Percentiles rank a stretch among this genome's conserved stretches.
Conservation (phyloP, 2,797 vertebrate species). For the Gymnocypris eckloni region DNA sequence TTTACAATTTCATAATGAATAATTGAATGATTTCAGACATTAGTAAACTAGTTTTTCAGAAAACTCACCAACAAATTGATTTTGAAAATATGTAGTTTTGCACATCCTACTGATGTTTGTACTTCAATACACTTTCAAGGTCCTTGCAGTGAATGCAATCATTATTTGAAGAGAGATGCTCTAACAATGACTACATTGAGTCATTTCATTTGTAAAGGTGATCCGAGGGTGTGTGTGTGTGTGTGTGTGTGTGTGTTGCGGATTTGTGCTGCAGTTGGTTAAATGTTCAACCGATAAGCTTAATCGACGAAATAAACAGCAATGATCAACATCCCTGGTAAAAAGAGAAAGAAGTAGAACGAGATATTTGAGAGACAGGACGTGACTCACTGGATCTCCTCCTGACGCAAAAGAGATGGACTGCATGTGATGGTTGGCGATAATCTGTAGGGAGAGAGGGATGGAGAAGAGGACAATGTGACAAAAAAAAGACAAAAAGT, state of each 20-base stretch:
- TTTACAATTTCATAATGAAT: neutral
- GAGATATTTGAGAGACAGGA: slow-evolving; percentile 20
- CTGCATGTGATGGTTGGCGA: slow-evolving; percentile 99
- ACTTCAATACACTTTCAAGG: neutral
- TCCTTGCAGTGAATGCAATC: neutral
- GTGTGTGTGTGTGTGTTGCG: neutral
- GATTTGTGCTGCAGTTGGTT: neutral
- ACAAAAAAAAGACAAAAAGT: slow-evolving; percentile 40
- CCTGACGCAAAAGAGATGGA: slow-evolving; percentile 99
- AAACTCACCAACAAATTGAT: neutral
- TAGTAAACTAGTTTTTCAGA: neutral
- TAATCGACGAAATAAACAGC: neutral
- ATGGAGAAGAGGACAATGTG: slow-evolving; percentile 36
- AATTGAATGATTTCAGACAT: neutral
- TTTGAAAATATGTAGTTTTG: neutral
- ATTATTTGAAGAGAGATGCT: neutral
- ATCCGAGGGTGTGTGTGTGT: neutral
- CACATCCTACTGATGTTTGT: neutral
- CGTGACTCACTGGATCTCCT: slow-evolving; percentile 96
- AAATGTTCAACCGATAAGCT: neutral
- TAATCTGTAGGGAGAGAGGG: slow-evolving; percentile 86
- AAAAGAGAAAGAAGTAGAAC: slow-evolving; percentile 62
- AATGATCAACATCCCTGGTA: neutral
- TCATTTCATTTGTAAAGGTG: too few species aligned
- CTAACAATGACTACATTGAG: neutral